Base-by-base conservation (phyloP, 2,797 vertebrate genomes). In the Lates japonicus region DNA sequence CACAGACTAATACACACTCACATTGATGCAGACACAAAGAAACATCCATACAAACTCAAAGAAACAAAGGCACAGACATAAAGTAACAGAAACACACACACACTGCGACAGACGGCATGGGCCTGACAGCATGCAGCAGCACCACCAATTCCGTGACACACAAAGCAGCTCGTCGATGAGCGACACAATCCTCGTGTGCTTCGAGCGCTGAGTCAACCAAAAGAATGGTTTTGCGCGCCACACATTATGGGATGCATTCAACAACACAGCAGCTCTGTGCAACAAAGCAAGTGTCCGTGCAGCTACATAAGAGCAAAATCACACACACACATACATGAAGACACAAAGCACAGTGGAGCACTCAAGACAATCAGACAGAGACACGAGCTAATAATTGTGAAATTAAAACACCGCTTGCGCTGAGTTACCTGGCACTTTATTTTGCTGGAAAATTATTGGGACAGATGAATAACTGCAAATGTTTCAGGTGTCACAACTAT, bases 11-110 rank as follows among this genome's bases (percentile, higher is more conserved):
- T 22, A 55, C 76, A 62, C 70, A 62, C 65, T 55, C 59, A 44
- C 48, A 17, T 31, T 61, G 59, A 73, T 52, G 48, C 83, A 91
- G 80, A 92, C 85, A 90, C 89, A 92, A 87, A 90, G 86, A 77
- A 69, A 85, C 58, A 83, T 70, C 70, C 74, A 29, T 80, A 70
- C 78, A 63, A 66, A 60, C 76, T 83, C 65, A 58, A 41, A 80
- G 68, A 84, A 78, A 83, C 77, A 91, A 65, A 74, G 37, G 19
- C 68, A 46, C 63, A 82, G 64, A 79, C 7, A 83, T 85, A 88
- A 73, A 74, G 44, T 83, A 81, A 80, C 22, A 73, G 22, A 79
- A 13, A 64, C n/a, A 52, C 2, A 59, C 54, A 75, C 73, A 76
- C 72, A 68, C 55, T 70, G 70, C 64, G 76, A 80, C 86, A 86